Percentiles rank a stretch among this genome's conserved stretches.
These are phyloP conservation scores for Tetramorium bicarinatum DNA, from an alignment of 2,888 invertebrate species.

Conservation along the genomic window DNA sequence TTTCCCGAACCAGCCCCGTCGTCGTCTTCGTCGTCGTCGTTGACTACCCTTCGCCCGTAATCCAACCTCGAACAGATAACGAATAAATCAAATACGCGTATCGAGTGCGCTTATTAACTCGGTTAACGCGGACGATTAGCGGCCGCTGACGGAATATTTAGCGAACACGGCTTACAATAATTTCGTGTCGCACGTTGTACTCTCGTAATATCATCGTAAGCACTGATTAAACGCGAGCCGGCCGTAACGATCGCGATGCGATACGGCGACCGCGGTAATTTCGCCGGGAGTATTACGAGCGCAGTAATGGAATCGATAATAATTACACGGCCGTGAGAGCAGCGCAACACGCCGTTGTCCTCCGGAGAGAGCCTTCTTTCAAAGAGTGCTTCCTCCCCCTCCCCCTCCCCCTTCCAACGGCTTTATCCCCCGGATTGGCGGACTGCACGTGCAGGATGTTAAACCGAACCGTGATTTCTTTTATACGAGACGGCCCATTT, in stretches of 20 bases:
- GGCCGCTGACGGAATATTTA: slow-evolving; percentile 68
- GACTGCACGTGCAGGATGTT: slow-evolving; percentile 17
- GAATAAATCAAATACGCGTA: slow-evolving; percentile 49
- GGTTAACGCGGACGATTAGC: slow-evolving; percentile 66
- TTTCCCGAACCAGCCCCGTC: neutral
- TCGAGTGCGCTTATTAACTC: slow-evolving; percentile 66
- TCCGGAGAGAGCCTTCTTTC: slow-evolving; percentile 35
- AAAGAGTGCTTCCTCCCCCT: slow-evolving; percentile 8
- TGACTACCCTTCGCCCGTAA: neutral
- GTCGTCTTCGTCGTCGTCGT: neutral
- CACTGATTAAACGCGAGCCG: slow-evolving; percentile 71
- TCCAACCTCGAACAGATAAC: neutral
- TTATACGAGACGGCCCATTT: slow-evolving; percentile 8
- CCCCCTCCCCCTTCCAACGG: neutral
- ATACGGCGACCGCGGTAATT: slow-evolving; percentile 68
- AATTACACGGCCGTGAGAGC: slow-evolving; percentile 63
- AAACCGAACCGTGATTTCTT: slow-evolving; percentile 25
- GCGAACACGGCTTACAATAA: slow-evolving; percentile 67
- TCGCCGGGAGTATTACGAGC: slow-evolving; percentile 64
- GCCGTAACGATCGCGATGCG: slow-evolving; percentile 69
- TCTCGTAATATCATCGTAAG: slow-evolving; percentile 66
- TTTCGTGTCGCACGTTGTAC: slow-evolving; percentile 65
- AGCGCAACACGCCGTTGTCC: slow-evolving; percentile 36
- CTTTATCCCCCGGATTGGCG: slow-evolving; percentile 26
- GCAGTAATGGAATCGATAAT: slow-evolving; percentile 73